Percentiles rank a stretch among this genome's conserved stretches.
These are phyloP conservation scores for Watsonalla cultraria DNA, from an alignment of 2,888 invertebrate species.

Conservation along the genomic window DNA sequence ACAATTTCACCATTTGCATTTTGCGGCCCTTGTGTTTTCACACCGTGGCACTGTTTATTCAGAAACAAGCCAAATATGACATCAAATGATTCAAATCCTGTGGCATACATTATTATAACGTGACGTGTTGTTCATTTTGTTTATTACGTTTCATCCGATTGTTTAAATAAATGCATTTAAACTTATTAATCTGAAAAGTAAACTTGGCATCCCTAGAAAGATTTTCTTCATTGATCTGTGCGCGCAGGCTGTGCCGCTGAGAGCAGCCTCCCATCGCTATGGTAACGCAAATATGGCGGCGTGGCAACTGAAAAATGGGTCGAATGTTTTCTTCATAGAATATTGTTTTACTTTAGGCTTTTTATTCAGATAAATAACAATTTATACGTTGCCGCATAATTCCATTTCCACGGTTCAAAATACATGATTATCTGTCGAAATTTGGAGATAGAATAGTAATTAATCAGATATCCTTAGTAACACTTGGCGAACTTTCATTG, in stretches of 20 bases:
- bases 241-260: conserved; percentile 49
- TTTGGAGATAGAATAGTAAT: not conserved
- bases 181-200: not conserved
- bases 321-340: not conserved
- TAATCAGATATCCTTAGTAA: not conserved
- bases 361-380: not conserved
- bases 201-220: conserved; percentile 47
- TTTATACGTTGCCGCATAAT: not conserved
- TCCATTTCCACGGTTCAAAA: no score
- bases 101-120: no score
- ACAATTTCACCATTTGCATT: no score
- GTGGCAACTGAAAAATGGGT: conserved; percentile 8
- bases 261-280: conserved; percentile 65
- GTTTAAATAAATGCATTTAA: not conserved
- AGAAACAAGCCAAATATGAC: no score
- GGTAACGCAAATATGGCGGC: conserved; percentile 54
- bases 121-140: no score
- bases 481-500: no score
- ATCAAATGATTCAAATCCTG: no score
- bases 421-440: no score
- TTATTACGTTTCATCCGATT: no score
- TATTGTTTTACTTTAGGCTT: not conserved
- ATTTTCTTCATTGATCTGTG: conserved; percentile 68
- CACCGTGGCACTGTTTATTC: no score
- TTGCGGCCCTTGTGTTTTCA: no score